Percentiles rank a stretch among this genome's conserved stretches.
Evolutionary conservation across 2,113 vertebrate genomes (phyloP).

Genomic region (Opisthocomus hoazin): DNA sequence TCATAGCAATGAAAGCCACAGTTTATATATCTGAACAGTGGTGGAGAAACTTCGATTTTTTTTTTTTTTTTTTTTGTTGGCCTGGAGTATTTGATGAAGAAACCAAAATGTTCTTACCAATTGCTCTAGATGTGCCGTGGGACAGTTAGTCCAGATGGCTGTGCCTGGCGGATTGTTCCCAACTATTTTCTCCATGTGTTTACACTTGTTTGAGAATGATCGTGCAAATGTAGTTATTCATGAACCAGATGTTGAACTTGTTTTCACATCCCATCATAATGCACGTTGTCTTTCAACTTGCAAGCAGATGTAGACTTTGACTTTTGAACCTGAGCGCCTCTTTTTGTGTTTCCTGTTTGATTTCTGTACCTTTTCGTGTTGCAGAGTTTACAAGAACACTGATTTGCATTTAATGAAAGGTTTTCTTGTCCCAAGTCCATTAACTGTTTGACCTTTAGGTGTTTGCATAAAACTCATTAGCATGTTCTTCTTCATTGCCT

Average conservation of each 20-base stretch:
- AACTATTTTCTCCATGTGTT: neutral
- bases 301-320: neutral
- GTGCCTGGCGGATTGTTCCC: neutral
- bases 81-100: neutral
- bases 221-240: neutral
- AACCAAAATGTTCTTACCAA: neutral
- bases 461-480: slow-evolving; percentile 54
- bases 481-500: slow-evolving; percentile 47
- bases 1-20: neutral
- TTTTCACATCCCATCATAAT: neutral
- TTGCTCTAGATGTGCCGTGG: neutral
- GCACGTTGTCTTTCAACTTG: neutral
- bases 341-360: neutral
- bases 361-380: slow-evolving; percentile 21
- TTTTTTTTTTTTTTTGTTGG: neutral
- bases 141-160: neutral
- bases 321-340: slow-evolving; percentile 7
- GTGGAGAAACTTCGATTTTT: neutral
- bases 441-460: slow-evolving; percentile 54
- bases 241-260: neutral
- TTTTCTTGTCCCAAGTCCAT: slow-evolving; percentile 42
- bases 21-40: neutral
- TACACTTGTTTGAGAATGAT: neutral
- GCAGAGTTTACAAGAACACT: neutral
- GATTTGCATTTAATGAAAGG: slow-evolving; percentile 40